Percentiles rank a stretch among this genome's conserved stretches.
phyloP scores from a whole-genome alignment of 2,113 vertebrate genomes.

The Ondatra zibethicus region DNA sequence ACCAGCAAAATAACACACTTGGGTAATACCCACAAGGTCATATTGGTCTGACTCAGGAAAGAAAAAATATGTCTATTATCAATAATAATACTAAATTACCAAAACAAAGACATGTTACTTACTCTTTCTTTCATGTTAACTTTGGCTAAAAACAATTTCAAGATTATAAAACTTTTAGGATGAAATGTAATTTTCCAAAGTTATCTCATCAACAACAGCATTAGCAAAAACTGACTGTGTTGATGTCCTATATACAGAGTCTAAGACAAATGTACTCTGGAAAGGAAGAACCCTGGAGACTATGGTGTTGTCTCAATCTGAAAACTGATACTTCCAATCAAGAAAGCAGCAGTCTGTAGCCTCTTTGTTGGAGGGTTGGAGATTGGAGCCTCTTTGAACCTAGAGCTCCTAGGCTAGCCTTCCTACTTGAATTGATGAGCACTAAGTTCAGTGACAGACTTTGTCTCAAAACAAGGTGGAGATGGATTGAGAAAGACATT shows the following conservation, averaged over 20 bases:
- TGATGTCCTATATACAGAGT: neutral
- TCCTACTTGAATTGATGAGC: neutral
- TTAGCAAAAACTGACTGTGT: neutral
- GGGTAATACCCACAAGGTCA: neutral
- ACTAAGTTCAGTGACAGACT: neutral
- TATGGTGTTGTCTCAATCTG: neutral
- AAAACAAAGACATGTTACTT: neutral
- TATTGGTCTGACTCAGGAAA: neutral
- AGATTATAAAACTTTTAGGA: neutral
- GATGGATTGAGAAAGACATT: too few species aligned
- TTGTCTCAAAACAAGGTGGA: neutral
- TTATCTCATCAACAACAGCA: neutral
- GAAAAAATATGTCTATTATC: neutral
- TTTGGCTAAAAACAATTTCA: neutral
- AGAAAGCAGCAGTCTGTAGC: neutral
- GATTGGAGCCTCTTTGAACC: neutral
- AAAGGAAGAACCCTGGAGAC: neutral
- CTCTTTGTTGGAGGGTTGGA: neutral
- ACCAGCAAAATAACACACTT: neutral
- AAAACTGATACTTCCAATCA: neutral
- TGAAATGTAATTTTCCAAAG: neutral
- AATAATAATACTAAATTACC: slow-evolving; percentile 28
- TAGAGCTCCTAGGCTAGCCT: neutral
- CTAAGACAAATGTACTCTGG: neutral
- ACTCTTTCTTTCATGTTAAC: neutral